These are phyloP conservation scores for Lysandra coridon DNA, from an alignment of 2,888 invertebrate species.

Conservation along the genomic window DNA sequence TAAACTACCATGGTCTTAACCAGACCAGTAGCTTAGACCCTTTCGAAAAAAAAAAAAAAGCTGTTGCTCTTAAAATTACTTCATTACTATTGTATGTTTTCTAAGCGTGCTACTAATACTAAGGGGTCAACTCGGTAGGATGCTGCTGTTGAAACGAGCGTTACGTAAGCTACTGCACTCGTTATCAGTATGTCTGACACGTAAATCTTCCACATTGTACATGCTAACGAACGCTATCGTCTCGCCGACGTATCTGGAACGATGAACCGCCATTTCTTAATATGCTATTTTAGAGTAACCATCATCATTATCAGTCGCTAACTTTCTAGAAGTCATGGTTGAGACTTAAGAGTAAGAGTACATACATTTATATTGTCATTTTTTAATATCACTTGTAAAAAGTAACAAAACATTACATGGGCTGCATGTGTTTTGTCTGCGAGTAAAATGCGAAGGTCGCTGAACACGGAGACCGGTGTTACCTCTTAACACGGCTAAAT, in stretches of 20 bases:
- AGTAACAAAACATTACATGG: too few species aligned
- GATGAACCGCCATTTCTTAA: constrained; percentile 18
- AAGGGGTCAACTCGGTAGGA: neutral
- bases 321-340: neutral
- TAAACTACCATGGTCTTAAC: too few species aligned
- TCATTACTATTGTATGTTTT: neutral
- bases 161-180: constrained; percentile 18
- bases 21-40: too few species aligned
- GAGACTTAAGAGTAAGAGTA: neutral
- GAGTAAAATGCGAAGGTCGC: too few species aligned
- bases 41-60: too few species aligned
- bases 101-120: neutral
- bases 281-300: neutral
- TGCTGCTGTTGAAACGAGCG: constrained; percentile 8
- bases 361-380: too few species aligned
- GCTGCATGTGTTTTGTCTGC: too few species aligned
- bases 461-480: too few species aligned
- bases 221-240: constrained; percentile 18
- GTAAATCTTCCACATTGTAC: constrained; percentile 26
- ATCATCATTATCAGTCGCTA: neutral
- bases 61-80: neutral
- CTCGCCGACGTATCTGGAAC: constrained; percentile 16
- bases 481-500: too few species aligned
- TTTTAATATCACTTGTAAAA: too few species aligned
- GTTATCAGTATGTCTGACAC: constrained; percentile 23